Evolutionary conservation across 2,113 vertebrate species (phyloP).

Genomic region (Morone chrysops): DNA sequence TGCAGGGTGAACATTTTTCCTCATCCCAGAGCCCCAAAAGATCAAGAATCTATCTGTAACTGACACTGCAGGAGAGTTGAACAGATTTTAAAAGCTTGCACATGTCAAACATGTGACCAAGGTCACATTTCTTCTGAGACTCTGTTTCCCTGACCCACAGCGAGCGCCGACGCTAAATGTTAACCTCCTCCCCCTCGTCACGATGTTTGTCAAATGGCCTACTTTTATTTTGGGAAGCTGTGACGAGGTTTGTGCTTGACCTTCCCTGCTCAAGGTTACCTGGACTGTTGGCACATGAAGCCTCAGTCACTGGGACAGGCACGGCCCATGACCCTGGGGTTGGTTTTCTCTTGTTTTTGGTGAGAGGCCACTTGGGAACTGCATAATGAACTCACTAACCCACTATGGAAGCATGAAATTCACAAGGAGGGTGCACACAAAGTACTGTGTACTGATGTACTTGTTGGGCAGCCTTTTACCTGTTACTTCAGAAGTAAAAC

Average conservation of each 20-base stretch:
- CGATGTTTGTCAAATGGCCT: slow-evolving; percentile 49
- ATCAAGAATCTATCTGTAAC: slow-evolving; percentile 44
- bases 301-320: slow-evolving; percentile 16
- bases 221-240: slow-evolving; percentile 68
- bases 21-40: slow-evolving; percentile 26
- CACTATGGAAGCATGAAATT: not conserved
- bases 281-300: not conserved
- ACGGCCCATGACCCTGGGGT: not conserved
- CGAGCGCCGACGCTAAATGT: slow-evolving; percentile 15
- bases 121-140: slow-evolving; percentile 61
- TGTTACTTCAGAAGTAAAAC: not conserved
- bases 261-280: slow-evolving; percentile 51
- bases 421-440: not conserved
- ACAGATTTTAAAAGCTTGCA: slow-evolving; percentile 29
- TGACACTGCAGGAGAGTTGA: slow-evolving; percentile 23
- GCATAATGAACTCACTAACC: not conserved
- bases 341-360: not conserved
- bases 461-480: not conserved
- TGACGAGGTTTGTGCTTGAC: slow-evolving; percentile 43
- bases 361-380: not conserved
- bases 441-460: not conserved
- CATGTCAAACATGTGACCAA: slow-evolving; percentile 37
- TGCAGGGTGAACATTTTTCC: not conserved
- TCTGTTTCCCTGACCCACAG: slow-evolving; percentile 21
- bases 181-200: slow-evolving; percentile 6